Conservation (phyloP, 2,888 invertebrate species). For the Sclerodermus sp. region DNA sequence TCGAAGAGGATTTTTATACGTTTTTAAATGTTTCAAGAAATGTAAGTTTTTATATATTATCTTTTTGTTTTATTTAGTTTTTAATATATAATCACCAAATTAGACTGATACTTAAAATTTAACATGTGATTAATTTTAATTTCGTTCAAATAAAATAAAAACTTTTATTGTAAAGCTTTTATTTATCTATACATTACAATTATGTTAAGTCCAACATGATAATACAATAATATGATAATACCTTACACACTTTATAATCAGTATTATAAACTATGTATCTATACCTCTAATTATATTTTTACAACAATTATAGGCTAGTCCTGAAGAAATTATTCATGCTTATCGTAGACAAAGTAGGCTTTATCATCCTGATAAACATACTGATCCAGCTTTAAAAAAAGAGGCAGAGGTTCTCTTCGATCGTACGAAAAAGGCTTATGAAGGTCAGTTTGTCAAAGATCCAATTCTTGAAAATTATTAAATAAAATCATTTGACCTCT, state of each 20-base stretch:
- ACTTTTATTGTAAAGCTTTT: too few species aligned
- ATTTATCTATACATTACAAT: too few species aligned
- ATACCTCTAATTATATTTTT: neutral
- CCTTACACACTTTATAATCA: too few species aligned
- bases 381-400: conserved; percentile 77
- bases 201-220: too few species aligned
- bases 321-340: conserved; percentile 91
- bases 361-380: conserved; percentile 97
- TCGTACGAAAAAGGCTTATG: conserved; percentile 90
- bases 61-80: too few species aligned
- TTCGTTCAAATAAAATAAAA: too few species aligned
- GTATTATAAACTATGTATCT: neutral
- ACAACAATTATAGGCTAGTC: conserved; percentile 79
- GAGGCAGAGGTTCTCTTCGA: conserved; percentile 93
- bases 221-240: too few species aligned
- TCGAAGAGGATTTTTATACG: conserved; percentile 86
- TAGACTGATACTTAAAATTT: too few species aligned
- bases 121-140: too few species aligned
- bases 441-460: conserved; percentile 62
- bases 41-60: conserved; percentile 63
- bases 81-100: too few species aligned
- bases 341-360: conserved; percentile 88
- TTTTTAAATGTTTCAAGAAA: conserved; percentile 82
- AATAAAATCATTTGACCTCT: too few species aligned
- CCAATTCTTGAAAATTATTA: too few species aligned